These are phyloP conservation scores for Todus mexicanus DNA, from an alignment of 2,797 vertebrate genomes.

Conservation along the genomic window DNA sequence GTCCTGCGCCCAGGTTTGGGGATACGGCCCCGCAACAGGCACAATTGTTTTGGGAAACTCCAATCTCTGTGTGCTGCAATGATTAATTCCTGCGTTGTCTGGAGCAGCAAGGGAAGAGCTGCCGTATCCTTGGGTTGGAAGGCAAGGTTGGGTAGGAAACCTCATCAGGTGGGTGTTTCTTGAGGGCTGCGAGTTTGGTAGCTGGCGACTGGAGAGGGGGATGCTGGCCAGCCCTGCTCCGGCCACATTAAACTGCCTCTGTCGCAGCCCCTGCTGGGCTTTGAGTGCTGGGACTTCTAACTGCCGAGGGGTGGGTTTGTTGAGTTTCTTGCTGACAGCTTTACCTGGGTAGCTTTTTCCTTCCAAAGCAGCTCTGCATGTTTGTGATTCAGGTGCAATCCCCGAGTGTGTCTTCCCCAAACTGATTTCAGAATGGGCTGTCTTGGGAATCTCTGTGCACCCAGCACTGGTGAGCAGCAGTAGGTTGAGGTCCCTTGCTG, in stretches of 20 bases:
- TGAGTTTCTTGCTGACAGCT: neutral
- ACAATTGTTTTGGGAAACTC: neutral
- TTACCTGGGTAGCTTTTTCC: neutral
- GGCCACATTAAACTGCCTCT: neutral
- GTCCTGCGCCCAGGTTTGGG: neutral
- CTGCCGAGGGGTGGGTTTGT: no score
- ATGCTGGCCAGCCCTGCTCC: neutral
- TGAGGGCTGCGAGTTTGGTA: neutral
- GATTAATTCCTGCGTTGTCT: neutral
- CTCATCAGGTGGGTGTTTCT: neutral
- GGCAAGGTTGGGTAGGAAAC: neutral
- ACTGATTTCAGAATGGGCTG: rapidly evolving
- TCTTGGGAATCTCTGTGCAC: rapidly evolving
- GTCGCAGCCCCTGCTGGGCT: neutral
- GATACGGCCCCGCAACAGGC: neutral
- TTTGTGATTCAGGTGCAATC: neutral
- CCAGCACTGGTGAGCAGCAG: neutral
- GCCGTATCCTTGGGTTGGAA: neutral
- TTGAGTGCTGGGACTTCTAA: neutral
- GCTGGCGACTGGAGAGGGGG: neutral
- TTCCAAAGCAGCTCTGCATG: neutral
- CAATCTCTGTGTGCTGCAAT: neutral
- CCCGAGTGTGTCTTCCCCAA: neutral
- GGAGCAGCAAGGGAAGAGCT: neutral
- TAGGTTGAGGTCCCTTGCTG: neutral